A percentile compares a stretch with the other conserved stretches of the same genome.
These are phyloP conservation scores for Acanthopleura granulata DNA, from an alignment of 2,888 invertebrate genomes.

Conservation along the genomic window DNA sequence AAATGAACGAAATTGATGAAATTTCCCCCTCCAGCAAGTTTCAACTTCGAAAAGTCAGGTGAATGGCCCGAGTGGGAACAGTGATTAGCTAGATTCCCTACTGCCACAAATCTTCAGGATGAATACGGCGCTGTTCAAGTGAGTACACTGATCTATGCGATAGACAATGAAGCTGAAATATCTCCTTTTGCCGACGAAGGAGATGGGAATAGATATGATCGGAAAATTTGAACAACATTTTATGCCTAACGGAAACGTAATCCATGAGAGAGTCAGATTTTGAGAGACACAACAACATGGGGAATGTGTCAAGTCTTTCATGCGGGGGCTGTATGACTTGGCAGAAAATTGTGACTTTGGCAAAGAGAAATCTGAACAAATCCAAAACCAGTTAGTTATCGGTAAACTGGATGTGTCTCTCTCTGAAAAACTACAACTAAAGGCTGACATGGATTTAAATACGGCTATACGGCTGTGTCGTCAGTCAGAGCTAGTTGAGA, in stretches of 20 bases:
- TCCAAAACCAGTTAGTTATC: slow-evolving; percentile 27
- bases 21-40: no score
- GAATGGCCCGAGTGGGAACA: slow-evolving; percentile 29
- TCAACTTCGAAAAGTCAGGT: no score
- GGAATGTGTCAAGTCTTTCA: slow-evolving; percentile 24
- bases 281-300: slow-evolving; percentile 19
- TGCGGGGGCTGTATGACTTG: slow-evolving; percentile 25
- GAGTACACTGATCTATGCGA: slow-evolving; percentile 26
- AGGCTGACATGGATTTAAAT: slow-evolving; percentile 20
- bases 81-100: slow-evolving; percentile 15
- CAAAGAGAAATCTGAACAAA: slow-evolving; percentile 21
- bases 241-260: slow-evolving; percentile 24
- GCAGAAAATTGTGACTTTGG: slow-evolving; percentile 29
- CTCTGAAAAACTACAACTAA: slow-evolving; percentile 27
- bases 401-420: slow-evolving; percentile 24
- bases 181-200: slow-evolving; percentile 22
- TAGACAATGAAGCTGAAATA: slow-evolving; percentile 25
- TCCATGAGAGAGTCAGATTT: slow-evolving; percentile 29
- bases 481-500: slow-evolving; percentile 26
- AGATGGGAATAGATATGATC: slow-evolving; percentile 23
- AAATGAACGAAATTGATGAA: no score
- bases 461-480: slow-evolving; percentile 23
- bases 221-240: slow-evolving; percentile 29
- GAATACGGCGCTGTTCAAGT: slow-evolving; percentile 25
- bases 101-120: slow-evolving; percentile 21